Evolutionary conservation across 2,113 vertebrate species (phyloP), one percentile per base, ranked within the genome.

Genomic region (Thunnus thynnus): DNA sequence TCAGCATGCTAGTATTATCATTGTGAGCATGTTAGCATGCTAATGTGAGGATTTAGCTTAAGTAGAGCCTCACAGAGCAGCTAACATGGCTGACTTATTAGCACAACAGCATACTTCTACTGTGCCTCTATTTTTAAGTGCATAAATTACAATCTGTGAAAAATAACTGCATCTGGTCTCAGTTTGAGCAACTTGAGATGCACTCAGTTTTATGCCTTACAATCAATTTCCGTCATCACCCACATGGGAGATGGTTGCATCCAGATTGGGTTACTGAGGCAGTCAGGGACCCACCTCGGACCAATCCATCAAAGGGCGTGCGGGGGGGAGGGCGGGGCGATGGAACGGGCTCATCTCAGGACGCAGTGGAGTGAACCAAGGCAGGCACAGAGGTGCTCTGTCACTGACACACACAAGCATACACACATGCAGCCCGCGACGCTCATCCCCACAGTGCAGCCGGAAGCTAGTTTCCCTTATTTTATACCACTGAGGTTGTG

Each of bases 301-400:
- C 51, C 51, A 2, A 93, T 94, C 75, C 61, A 89, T 94, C 92
- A 94, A 14, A 44, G 41, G 71, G 27, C 3, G 25, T 30, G 32
- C 51, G 69, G 20, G 56, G 52, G 75, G 75, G 12, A 30, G 47
- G 85, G 65, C 16, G 32, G 73, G 72, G 27, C 11, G 9, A 57
- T 62, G 62, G 66, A 89, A 84, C 55, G 73, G 75, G 70, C 88
- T 92, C 85, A 93, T 94, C 89, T 92, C 76, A 41, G 72, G 84
- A 93, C 77, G 79, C 87, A 91, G 72, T 89, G 90, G 79, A 87
- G 86, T 93, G 93, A 91, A 87, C 86, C 82, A 61, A 64, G 60
- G 63, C 70, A 51, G 62, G 67, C 48, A 13, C 32, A 14, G 10
- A 22, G 75, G 87, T 92, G 86, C 90, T 94, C 80, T n/a, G 83